These are phyloP conservation scores for Myopa testacea DNA, from an alignment of 2,888 invertebrate species.

Conservation along the genomic window DNA sequence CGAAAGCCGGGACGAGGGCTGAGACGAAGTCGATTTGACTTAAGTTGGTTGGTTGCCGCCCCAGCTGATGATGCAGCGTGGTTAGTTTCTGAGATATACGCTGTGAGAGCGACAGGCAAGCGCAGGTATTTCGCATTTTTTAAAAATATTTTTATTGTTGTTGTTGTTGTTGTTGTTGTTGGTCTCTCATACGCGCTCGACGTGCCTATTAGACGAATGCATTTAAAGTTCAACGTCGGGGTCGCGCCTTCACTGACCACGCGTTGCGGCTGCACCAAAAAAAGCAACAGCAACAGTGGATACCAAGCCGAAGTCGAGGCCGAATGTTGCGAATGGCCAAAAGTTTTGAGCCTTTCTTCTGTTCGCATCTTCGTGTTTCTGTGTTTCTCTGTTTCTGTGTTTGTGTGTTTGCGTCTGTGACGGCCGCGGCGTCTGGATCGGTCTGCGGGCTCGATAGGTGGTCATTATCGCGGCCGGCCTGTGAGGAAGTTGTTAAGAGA, in stretches of 20 bases:
- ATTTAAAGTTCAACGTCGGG: slow-evolving; percentile 53
- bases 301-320: slow-evolving; percentile 24
- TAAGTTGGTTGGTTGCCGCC: slow-evolving; percentile 31
- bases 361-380: neutral
- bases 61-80: slow-evolving; percentile 4
- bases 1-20: slow-evolving; percentile 35
- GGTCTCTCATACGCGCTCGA: slow-evolving; percentile 11
- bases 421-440: slow-evolving; percentile 43
- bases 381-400: neutral
- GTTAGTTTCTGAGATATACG: neutral
- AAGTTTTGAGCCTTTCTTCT: no score
- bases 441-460: slow-evolving; percentile 58
- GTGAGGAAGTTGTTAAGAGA: slow-evolving; percentile 15
- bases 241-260: slow-evolving; percentile 50
- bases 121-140: neutral
- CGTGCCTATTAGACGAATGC: slow-evolving; percentile 45
- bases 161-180: slow-evolving; percentile 12
- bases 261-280: neutral
- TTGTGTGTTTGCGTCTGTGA: slow-evolving; percentile 27
- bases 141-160: neutral
- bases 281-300: neutral
- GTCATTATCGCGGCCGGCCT: slow-evolving; percentile 55
- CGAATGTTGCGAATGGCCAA: slow-evolving; percentile 1
- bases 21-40: slow-evolving; percentile 26
- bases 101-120: neutral